phyloP scores from a whole-genome alignment of 2,888 invertebrate genomes.

The Reticulitermes lucifugus region DNA sequence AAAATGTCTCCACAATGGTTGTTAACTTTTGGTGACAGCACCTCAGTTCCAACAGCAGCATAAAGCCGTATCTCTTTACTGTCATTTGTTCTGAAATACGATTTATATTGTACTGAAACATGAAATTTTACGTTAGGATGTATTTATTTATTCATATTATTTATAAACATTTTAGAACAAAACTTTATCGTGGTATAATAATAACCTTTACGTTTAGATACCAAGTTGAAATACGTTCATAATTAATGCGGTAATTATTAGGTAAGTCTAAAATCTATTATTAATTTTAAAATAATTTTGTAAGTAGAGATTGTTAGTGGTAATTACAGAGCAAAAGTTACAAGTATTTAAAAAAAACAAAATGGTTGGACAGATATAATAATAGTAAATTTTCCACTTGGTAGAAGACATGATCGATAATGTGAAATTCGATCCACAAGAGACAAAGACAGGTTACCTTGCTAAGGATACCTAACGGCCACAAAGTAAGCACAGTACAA shows the following conservation, averaged over 20 bases:
- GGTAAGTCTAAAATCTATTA: constrained; percentile 21
- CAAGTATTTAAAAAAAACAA: constrained; percentile 3
- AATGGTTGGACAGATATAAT: neutral
- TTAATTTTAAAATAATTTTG: constrained; percentile 18
- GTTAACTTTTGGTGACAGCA: too few relatives aligned
- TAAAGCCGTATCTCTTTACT: neutral
- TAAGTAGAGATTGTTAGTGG: neutral
- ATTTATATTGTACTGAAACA: constrained; percentile 1
- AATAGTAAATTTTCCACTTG: neutral
- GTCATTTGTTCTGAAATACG: neutral
- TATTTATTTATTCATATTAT: constrained; percentile 47
- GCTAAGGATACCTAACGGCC: constrained; percentile 5
- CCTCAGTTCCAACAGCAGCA: too few relatives aligned
- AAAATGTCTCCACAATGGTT: too few relatives aligned
- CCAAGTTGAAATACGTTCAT: constrained; percentile 37
- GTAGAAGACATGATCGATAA: neutral
- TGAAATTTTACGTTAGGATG: constrained; percentile 35
- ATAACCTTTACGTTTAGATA: constrained; percentile 41
- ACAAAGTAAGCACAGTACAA: neutral
- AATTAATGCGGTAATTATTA: constrained; percentile 34
- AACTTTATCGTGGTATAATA: constrained; percentile 39
- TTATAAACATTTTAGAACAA: constrained; percentile 49
- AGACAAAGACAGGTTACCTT: neutral
- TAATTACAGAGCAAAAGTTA: constrained; percentile 24
- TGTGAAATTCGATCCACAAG: neutral